Conservation (phyloP, 1,140 invertebrate species). For the Stenopsyche tienmushanensis region DNA sequence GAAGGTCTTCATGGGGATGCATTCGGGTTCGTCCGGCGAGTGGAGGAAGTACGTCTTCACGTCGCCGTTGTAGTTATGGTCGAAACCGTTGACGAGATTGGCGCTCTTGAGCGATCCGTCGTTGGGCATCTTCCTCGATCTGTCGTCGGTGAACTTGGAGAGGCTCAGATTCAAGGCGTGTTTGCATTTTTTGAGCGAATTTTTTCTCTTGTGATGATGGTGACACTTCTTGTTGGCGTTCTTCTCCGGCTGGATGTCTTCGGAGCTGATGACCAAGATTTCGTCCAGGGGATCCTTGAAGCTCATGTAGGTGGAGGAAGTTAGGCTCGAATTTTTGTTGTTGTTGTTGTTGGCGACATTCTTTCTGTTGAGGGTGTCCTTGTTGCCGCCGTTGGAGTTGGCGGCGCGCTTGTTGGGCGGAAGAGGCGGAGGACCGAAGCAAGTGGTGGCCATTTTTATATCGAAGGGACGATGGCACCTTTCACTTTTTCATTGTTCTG, state of each 20-base stretch:
- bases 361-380: conserved; percentile 32
- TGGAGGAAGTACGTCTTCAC: conserved; percentile 37
- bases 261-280: conserved; percentile 55
- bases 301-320: conserved; percentile 57
- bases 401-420: conserved; percentile 41
- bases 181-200: conserved; percentile 39
- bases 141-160: conserved; percentile 35
- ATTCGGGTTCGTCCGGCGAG: conserved; percentile 44
- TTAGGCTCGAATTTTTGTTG: conserved; percentile 17
- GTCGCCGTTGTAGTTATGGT: conserved; percentile 49
- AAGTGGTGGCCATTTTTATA: conserved; percentile 40
- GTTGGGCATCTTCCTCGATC: conserved; percentile 15
- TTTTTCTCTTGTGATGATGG: conserved; percentile 40
- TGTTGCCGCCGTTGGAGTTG: conserved; percentile 14
- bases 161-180: conserved; percentile 38
- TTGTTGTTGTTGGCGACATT: conserved; percentile 24
- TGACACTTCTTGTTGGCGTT: conserved; percentile 22
- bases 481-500: no score
- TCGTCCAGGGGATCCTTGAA: conserved; percentile 52
- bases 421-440: conserved; percentile 44
- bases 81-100: conserved; percentile 36
- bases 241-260: conserved; percentile 50
- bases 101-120: conserved; percentile 33
- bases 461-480: background rate
- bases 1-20: conserved; percentile 52